These are phyloP conservation scores for Cherax quadricarinatus DNA, from an alignment of 1,140 invertebrate species.

Conservation along the genomic window DNA sequence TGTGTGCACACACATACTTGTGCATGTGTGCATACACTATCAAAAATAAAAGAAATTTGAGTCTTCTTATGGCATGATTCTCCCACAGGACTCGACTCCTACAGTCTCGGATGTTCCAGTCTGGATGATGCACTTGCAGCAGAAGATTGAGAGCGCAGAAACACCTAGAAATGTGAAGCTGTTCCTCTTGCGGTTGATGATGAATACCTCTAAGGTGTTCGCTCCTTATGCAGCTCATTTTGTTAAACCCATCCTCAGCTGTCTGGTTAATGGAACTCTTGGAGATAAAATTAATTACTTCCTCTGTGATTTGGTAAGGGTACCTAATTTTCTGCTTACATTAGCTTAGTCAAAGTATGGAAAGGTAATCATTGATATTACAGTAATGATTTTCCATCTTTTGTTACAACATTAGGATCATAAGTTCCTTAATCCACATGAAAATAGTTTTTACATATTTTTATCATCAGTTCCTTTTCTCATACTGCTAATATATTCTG, in stretches of 20 bases:
- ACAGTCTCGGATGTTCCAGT: conserved; percentile 37
- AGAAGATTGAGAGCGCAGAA: conserved; percentile 42
- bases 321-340: neutral
- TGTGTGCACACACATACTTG: no score
- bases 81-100: conserved; percentile 17
- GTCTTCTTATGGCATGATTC: neutral
- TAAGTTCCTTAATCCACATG: no score
- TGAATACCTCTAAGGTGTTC: conserved; percentile 44
- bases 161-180: conserved; percentile 56
- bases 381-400: no score
- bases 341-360: no score
- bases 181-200: conserved; percentile 49
- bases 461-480: no score
- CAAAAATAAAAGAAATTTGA: no score
- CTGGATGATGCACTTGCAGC: conserved; percentile 44
- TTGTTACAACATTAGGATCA: no score
- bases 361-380: no score
- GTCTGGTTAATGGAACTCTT: conserved; percentile 45
- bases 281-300: conserved; percentile 64
- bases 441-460: no score
- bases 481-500: no score
- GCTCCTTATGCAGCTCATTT: conserved; percentile 54
- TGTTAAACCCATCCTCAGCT: conserved; percentile 34
- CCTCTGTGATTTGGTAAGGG: conserved; percentile 56
- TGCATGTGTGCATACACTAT: no score